phyloP scores from a whole-genome alignment of 2,888 invertebrate genomes.

The Cosmia trapezina region DNA sequence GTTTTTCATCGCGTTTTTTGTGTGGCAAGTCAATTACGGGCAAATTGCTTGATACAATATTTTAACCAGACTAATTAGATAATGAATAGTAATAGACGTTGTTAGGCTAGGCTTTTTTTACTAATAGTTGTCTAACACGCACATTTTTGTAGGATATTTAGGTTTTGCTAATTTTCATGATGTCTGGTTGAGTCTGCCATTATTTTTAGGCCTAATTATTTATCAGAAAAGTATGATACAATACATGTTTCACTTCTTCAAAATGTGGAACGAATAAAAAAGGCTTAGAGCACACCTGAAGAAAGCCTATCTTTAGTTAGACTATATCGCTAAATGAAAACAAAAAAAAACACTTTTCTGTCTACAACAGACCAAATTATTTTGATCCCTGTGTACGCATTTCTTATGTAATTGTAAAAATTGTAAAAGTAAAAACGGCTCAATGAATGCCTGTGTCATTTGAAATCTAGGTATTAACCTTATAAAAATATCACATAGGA shows the following conservation, averaged over 20 bases:
- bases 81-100: slow-evolving; percentile 2
- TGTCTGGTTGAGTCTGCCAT: background rate
- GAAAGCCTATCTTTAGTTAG: background rate
- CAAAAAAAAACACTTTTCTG: too few relatives aligned
- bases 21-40: slow-evolving; percentile 5
- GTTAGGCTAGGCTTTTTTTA: slow-evolving; percentile 3
- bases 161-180: background rate
- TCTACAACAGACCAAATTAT: background rate
- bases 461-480: background rate
- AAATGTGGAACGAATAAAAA: background rate
- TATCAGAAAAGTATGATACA: background rate
- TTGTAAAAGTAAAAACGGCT: background rate
- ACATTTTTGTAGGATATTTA: background rate
- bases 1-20: slow-evolving; percentile 23
- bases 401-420: background rate
- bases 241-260: background rate
- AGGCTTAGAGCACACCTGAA: background rate
- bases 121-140: background rate
- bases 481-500: slow-evolving; percentile 13
- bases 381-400: background rate
- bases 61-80: background rate
- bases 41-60: slow-evolving; percentile 8
- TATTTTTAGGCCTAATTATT: too few relatives aligned
- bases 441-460: background rate
- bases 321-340: background rate